Conservation (phyloP, 2,888 invertebrate species). For the Invenusta paracnida region DNA sequence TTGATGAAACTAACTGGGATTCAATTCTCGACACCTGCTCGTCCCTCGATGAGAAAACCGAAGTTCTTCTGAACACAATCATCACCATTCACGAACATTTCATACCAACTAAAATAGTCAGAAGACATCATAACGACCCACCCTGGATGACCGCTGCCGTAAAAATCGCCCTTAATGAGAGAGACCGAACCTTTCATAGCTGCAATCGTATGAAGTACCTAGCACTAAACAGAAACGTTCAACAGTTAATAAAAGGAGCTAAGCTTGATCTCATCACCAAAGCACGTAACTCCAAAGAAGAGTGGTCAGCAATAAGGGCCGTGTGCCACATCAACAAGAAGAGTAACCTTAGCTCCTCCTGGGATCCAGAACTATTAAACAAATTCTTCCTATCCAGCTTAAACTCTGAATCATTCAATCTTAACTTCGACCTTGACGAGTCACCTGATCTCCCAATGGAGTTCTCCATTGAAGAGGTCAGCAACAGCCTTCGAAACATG, state of each 20-base stretch:
- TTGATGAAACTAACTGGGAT: background rate
- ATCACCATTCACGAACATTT: background rate
- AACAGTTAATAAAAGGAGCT: background rate
- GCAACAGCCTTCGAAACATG: background rate
- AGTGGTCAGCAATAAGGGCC: background rate
- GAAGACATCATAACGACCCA: background rate
- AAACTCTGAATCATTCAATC: background rate
- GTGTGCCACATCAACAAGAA: background rate
- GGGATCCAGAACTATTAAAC: background rate
- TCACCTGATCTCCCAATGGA: background rate
- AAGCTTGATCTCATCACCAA: background rate
- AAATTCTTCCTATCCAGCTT: background rate
- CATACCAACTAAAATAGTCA: background rate
- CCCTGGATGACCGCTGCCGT: constrained; percentile 8
- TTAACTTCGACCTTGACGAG: background rate
- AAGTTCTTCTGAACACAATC: background rate
- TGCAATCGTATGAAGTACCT: background rate
- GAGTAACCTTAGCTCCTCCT: background rate
- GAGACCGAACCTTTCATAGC: constrained; percentile 1
- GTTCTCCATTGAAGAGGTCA: background rate
- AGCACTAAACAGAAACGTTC: background rate
- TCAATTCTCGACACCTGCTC: background rate
- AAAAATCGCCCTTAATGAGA: background rate
- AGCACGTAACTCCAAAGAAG: background rate
- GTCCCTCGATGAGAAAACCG: constrained; percentile 1